Evolutionary conservation across 2,113 vertebrate genomes (phyloP), one percentile per base, ranked within the genome.

Genomic region (Phasianus colchicus): DNA sequence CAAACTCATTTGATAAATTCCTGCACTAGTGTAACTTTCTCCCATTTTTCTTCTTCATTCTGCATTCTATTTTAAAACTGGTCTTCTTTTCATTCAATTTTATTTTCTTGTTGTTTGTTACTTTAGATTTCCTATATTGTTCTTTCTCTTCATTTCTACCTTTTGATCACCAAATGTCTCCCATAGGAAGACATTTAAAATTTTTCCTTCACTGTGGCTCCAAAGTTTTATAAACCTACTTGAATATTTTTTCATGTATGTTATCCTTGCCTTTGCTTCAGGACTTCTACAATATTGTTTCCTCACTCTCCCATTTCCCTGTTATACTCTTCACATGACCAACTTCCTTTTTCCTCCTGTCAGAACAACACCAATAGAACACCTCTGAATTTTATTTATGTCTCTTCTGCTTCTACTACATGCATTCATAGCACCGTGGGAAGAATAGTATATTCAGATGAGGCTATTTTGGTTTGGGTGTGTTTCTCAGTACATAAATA

Each of bases 391-490:
- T 2, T 54, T 24, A 54, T 66, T 88, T 55, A 32, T 0, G 3
- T 47, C 40, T 82, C 63, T 60, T 73, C 32, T 66, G 43, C 22
- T n/a, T 83, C 13, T 38, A 21, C 36, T 48, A 24, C 1, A 1
- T 1, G 1, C n/a, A 43, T 13, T 55, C 29, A 29, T 3, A 14
- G 6, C 30, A 64, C 4, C 0, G 0, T 0, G 38, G 38, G 34
- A 67, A 92, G 63, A 64, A 64, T 27, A 22, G 19, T 0, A 50
- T 38, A 52, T 52, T 92, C 57, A 72, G 43, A 50, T 8, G 27
- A 57, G 54, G 50, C 45, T 77, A 4, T 8, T 30, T 9, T 6
- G 45, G 20, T 67, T 65, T 83, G 42, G 10, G n/a, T 40, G 60
- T 74, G 42, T 71, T 83, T 80, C 50, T 70, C 66, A 79, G 24